These are phyloP conservation scores for Pelobates fuscus DNA, from an alignment of 2,113 vertebrate species.

Conservation along the genomic window DNA sequence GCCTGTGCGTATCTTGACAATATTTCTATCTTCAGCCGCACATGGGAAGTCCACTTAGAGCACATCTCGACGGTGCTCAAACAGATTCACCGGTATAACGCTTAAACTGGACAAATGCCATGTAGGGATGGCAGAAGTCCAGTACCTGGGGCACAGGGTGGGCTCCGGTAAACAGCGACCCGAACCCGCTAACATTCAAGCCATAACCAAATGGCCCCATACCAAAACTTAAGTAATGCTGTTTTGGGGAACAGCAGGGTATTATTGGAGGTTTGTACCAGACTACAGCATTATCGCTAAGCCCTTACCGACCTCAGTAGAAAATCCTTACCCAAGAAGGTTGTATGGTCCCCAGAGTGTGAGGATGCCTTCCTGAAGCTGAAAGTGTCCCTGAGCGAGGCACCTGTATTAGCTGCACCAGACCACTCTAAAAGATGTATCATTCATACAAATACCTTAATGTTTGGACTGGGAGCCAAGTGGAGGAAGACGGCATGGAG, in stretches of 20 bases:
- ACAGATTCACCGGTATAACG: neutral
- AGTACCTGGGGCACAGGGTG: too few species aligned
- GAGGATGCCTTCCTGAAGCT: neutral
- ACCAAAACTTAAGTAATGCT: neutral
- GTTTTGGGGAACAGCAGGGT: neutral
- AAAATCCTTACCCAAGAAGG: neutral
- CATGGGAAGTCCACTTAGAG: too few species aligned
- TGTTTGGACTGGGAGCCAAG: neutral
- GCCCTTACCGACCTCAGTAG: neutral
- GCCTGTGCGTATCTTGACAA: neutral
- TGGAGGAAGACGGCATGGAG: neutral
- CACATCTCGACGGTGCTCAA: neutral
- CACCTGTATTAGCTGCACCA: neutral
- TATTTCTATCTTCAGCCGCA: neutral
- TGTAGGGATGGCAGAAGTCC: too few species aligned
- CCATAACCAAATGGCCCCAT: neutral
- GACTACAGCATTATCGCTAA: neutral
- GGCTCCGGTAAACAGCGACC: too few species aligned
- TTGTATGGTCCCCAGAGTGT: neutral
- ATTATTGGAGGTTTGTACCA: neutral
- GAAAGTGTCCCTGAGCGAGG: neutral
- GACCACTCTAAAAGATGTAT: neutral
- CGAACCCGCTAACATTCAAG: neutral
- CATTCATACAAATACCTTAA: conserved; percentile 3
- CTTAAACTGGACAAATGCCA: too few species aligned